Evolutionary conservation across 2,797 vertebrate species (phyloP), one percentile per base, ranked within the genome.

Genomic region (Lutjanus argentimaculatus): DNA sequence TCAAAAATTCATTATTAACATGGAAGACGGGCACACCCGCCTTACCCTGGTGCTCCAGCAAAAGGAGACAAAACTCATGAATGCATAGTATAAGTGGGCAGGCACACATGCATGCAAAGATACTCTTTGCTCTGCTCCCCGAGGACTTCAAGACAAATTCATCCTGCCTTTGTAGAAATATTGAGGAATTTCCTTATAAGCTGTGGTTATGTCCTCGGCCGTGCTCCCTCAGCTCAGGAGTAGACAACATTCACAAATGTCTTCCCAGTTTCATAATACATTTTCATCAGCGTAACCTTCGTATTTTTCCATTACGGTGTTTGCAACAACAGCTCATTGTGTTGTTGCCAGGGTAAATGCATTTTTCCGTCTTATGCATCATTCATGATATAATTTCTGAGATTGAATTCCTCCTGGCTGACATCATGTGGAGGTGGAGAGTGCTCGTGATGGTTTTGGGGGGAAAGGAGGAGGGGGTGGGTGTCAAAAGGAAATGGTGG

Each of bases 1-100:
- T 92, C 92, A 94, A 90, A 94, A 94, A 96, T 95, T 90, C 92
- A 95, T 94, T 95, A 95, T 95, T 95, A 95, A 95, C 93, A 94
- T 82, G 89, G 91, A 88, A 88, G 91, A 93, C 3, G 86, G 80
- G 89, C 83, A 86, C 61, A 30, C 49, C 64, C 68, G 85, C 82
- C 83, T 84, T 70, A 80, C 75, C 76, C 73, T 75, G 12, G 70
- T 61, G 77, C 89, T 79, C 72, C 36, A 43, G 85, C 77, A 61
- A 72, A 86, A 84, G 79, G 75, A 87, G 80, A 79, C 88, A 67
- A 89, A 88, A 86, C 80, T 74, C 63, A 79, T 71, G 71, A 77
- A 63, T 72, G 22, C 80, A 69, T 45, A 40, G 68, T 21, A n/a
- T 21, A 80, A 88, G 80, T 65, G 74, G 75, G 51, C 56, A 43